Evolutionary conservation across 2,113 vertebrate genomes (phyloP).

Genomic region (Pimephales promelas): DNA sequence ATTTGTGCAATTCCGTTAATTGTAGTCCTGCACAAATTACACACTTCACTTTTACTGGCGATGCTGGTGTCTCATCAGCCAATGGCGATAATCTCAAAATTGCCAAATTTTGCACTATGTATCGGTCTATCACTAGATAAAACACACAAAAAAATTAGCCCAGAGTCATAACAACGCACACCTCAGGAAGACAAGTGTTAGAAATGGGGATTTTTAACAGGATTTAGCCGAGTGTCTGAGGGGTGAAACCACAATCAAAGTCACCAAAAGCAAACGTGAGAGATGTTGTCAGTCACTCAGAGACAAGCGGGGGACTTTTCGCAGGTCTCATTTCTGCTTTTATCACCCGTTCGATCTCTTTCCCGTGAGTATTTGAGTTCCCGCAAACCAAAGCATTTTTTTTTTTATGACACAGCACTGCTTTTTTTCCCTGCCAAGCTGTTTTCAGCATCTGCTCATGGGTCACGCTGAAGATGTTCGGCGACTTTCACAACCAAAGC

Average conservation of each 20-base stretch:
- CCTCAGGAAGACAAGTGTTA: slow-evolving; percentile 38
- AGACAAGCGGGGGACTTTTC: neutral
- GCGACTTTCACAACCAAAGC: slow-evolving; percentile 65
- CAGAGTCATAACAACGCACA: slow-evolving; percentile 29
- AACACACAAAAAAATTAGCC: slow-evolving; percentile 52
- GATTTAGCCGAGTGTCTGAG: slow-evolving; percentile 1
- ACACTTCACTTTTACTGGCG: neutral
- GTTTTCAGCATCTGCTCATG: neutral
- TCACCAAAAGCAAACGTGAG: neutral
- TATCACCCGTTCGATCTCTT: neutral
- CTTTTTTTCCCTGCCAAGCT: neutral
- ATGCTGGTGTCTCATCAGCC: neutral
- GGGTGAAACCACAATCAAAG: neutral
- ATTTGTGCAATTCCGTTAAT: neutral
- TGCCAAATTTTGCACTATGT: neutral
- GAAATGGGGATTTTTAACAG: neutral
- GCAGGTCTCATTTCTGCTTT: neutral
- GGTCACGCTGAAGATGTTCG: slow-evolving; percentile 19
- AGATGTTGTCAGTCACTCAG: slow-evolving; percentile 3
- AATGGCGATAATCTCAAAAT: neutral
- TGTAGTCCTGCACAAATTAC: neutral
- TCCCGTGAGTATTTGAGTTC: slow-evolving; percentile 20
- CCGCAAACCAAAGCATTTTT: slow-evolving; percentile 62
- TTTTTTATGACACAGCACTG: neutral
- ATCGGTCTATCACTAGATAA: slow-evolving; percentile 29